These are phyloP conservation scores for Microctenopoma stevenorrisi DNA, from an alignment of 2,797 vertebrate genomes.

Conservation along the genomic window DNA sequence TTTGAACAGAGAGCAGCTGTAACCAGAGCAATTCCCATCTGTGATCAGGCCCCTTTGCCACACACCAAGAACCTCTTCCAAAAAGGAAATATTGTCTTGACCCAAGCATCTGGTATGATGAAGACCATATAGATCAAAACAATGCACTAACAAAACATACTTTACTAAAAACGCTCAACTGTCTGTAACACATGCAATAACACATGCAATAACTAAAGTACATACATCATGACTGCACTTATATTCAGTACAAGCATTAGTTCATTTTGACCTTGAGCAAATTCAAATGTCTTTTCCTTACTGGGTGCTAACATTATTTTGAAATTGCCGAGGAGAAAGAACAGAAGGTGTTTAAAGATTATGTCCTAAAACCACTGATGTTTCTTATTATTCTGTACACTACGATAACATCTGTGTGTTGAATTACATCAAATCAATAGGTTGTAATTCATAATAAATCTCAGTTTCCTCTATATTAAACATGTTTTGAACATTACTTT, in stretches of 20 bases:
- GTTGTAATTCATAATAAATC: neutral
- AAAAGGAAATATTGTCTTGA: neutral
- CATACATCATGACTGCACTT: no score
- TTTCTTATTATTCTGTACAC: neutral
- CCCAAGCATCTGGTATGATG: no score
- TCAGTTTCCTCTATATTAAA: neutral
- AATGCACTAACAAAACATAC: no score
- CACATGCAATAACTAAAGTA: no score
- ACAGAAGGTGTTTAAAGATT: constrained; percentile 15
- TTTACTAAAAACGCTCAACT: no score
- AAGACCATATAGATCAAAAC: no score
- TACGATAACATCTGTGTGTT: neutral
- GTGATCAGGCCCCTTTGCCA: constrained; percentile 24
- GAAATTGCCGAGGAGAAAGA: constrained; percentile 39
- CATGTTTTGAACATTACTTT: neutral
- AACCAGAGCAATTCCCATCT: no score
- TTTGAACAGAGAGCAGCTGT: no score
- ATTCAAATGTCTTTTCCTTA: constrained; percentile 20
- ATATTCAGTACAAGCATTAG: no score
- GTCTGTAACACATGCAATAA: no score
- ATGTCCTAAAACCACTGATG: constrained; percentile 18
- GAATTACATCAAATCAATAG: neutral
- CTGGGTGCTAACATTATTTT: constrained; percentile 29
- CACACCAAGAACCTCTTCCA: neutral
- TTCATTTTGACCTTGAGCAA: no score